Evolutionary conservation across 2,888 invertebrate genomes (phyloP), one percentile per base, ranked within the genome.

Genomic region (Synanthedon formicaeformis): DNA sequence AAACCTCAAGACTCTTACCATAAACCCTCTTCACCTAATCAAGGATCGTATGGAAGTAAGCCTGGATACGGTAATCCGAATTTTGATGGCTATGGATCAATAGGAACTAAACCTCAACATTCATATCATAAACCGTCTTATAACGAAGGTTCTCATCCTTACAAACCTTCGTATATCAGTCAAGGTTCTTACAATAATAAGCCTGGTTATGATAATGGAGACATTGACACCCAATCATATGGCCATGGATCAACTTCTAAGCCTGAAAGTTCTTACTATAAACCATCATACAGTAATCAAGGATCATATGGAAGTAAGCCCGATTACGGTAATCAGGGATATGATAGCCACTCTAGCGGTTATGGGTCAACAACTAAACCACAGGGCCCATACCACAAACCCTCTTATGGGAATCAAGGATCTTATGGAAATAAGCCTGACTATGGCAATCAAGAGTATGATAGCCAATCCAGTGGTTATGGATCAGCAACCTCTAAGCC

Each of bases 171-270:
- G 1, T 55, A 57, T 51, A 53, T 53, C 4, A 51, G 40, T 41
- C 64, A 64, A 56, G 59, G 54, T 4, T 58, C 59, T 5, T 64
- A 64, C 53, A 64, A 58, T 23, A 58, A 49, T 34, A 57, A 52
- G 51, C 58, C 57, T 11, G 55, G 56, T 41, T 54, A 50, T 18
- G 55, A 53, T 12, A 59, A 55, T 40, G 59, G 58, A 48, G 10
- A 34, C 8, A 34, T 34, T 10, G 34, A 34, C 10, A 34, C 34
- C 10, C 34, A 34, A 34, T 10, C 34, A 34, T 34, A 34, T 34
- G 8, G 27, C 27, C 27, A 27, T 27, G 34, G 34, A 34, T 34
- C 34, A 34, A 34, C 34, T 12, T 13, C 45, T 13, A 45, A 45
- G n/a, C 45, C 45, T 45, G 13, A 45, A 14, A 14, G 4, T 45